Evolutionary conservation across 2,797 vertebrate genomes (phyloP), one percentile per base, ranked within the genome.

Genomic region (Cebuella pygmaea): DNA sequence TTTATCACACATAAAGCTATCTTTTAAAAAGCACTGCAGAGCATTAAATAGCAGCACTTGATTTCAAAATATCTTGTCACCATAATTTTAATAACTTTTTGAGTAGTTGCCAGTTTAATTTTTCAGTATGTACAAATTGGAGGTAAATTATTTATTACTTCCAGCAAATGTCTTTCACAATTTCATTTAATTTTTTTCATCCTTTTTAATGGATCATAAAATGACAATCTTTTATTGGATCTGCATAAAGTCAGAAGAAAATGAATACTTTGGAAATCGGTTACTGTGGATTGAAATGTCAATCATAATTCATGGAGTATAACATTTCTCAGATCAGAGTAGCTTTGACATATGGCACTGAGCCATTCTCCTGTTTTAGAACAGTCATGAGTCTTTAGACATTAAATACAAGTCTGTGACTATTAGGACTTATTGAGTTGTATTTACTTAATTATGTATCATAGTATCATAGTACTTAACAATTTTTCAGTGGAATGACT

Each of bases 111-210:
- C 98, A 98, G 97, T 98, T 98, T 98, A 98, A 98, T 99, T 98
- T 98, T 99, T 98, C 98, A 98, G 97, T 97, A 95, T 0, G 80
- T 98, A 96, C 97, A 98, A 98, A 99, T 98, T 98, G 93, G 96
- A 98, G 98, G 98, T 98, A 98, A 99, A 98, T 99, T 98, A 99
- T 99, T 98, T 99, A 99, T 98, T 98, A 96, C 97, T 98, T 98
- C 90, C 82, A 98, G 98, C 96, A 98, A 99, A 98, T 98, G 97
- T 96, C 98, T 98, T 98, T 98, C 97, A 98, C 79, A 97, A 98
- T 98, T 99, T 98, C 98, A 98, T 98, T 98, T 98, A 98, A 98
- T 98, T 98, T 98, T 98, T 98, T 98, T 98, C 95, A 96, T 96
- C 92, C 96, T 98, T 98, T 98, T 98, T 96, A 98, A 98, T 98